These are phyloP conservation scores for Umimayanthus chanpuru DNA, from an alignment of 92 coral and sea anemone genomes.

Conservation along the genomic window DNA sequence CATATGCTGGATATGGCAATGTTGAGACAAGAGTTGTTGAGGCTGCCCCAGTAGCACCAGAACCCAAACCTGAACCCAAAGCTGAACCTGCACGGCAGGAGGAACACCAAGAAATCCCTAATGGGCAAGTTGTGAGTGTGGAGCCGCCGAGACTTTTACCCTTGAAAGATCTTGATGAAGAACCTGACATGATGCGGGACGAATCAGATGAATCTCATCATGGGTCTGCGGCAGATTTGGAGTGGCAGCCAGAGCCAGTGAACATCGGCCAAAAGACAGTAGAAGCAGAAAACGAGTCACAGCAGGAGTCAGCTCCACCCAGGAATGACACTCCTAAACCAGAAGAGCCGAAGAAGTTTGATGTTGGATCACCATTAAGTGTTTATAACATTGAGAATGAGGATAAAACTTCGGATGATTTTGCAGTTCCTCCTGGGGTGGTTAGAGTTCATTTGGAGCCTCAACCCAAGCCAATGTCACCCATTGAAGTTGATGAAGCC, in stretches of 20 bases:
- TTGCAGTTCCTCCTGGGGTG: conserved; percentile 76
- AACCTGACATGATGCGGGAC: conserved; percentile 87
- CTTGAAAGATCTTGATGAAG: conserved; percentile 84
- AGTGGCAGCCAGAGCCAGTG: conserved; percentile 78
- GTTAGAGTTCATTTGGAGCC: conserved; percentile 71
- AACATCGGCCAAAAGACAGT: conserved; percentile 26
- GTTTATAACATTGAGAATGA: conserved; percentile 52
- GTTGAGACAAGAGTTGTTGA: conserved; percentile 90
- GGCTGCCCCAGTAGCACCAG: conserved; percentile 61
- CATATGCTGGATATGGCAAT: conserved; percentile 79
- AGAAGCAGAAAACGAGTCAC: conserved; percentile 8
- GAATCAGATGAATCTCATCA: conserved; percentile 69
- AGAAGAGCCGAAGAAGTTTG: conserved; percentile 51
- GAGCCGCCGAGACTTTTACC: conserved; percentile 64
- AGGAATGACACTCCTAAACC: conserved; percentile 27
- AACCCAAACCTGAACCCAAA: conserved; percentile 18
- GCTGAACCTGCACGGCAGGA: conserved; percentile 52
- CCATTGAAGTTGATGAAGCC: conserved; percentile 80
- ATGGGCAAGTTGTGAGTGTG: conserved; percentile 54
- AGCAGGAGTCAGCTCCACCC: not conserved
- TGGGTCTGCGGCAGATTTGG: conserved; percentile 72
- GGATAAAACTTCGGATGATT: conserved; percentile 48
- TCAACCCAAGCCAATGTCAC: conserved; percentile 86
- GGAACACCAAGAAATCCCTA: conserved; percentile 44
- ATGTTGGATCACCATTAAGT: conserved; percentile 58